Base-by-base conservation (phyloP, 2,113 vertebrate genomes). In the Puntigrus tetrazona region DNA sequence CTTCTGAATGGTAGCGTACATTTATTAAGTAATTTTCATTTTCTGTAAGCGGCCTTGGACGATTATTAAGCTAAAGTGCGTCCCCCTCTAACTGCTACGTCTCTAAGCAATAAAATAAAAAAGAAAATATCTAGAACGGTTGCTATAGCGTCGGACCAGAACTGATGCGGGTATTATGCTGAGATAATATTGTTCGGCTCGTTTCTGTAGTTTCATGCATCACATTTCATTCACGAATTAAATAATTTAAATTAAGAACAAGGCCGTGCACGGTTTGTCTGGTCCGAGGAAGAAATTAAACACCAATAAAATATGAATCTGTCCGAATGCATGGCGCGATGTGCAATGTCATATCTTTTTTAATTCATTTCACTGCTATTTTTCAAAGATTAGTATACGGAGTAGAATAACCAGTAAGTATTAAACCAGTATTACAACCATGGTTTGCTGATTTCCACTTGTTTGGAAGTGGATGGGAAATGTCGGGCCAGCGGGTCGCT, bases 221-320 rank as follows among this genome's bases (percentile, higher is more conserved):
- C n/a, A 38, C 9, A 70, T 38, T 69, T 38, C 0, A 38, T 69
- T 69, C n/a, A 4, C 34, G 85, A 88, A 84, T 82, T 89, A 85
- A 90, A 91, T 92, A 89, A 92, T 93, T 93, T 88, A 87, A 91
- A 93, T 92, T 90, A 92, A 86, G 89, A 91, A 88, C 20, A 76
- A 82, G 87, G 90, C 86, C 3, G 65, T 47, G 22, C 87, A 86
- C 78, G 85, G 83, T 87, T 89, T 69, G 14, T 34, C 20, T 83
- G 81, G n/a, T n/a, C n/a, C n/a, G n/a, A n/a, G n/a, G n/a, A 65
- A 80, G 31, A 1, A 16, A 7, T 0, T 7, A 27, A 78, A 87
- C 83, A 84, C 47, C 47, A 29, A 1, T 22, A 10, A 31, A 67
- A 67, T 29, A 3, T 38, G 29, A 59, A 61, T 57, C 61, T 63